Conservation (phyloP, 2,797 vertebrate species). For the Poliocrania exsul region DNA sequence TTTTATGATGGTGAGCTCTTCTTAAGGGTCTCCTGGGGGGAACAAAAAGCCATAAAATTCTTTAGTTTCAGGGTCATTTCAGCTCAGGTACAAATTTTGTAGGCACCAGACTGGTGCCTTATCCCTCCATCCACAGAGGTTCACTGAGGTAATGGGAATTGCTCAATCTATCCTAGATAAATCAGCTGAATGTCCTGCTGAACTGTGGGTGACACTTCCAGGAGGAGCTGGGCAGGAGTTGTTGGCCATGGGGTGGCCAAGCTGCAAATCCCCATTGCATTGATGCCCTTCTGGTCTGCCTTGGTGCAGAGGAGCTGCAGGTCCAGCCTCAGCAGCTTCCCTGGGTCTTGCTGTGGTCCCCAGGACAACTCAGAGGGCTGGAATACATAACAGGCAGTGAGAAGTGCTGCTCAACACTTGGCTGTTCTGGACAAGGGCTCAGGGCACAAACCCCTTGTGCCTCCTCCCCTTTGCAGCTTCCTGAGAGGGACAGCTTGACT, state of each 20-base stretch:
- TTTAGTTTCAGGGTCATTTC: not conserved
- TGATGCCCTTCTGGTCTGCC: not conserved
- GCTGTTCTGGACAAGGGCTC: not conserved
- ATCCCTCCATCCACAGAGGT: not conserved
- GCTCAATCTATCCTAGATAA: not conserved
- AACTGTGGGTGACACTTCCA: not conserved
- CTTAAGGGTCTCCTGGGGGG: not conserved
- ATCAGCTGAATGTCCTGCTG: not conserved
- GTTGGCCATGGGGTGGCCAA: not conserved
- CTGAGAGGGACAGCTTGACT: not conserved
- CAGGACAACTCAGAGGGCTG: not conserved
- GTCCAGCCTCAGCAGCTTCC: not conserved
- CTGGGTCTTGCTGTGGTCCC: not conserved
- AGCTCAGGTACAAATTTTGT: not conserved
- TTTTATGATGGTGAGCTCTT: not conserved
- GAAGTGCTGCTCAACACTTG: not conserved
- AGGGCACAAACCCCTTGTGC: not conserved
- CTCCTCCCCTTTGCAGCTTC: not conserved
- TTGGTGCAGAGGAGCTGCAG: not conserved
- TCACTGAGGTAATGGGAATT: not conserved
- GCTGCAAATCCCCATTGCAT: not conserved
- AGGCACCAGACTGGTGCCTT: not conserved
- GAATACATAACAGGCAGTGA: accelerated
- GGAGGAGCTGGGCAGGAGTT: not conserved
- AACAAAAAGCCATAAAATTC: not conserved